These are phyloP conservation scores for Phania funesta DNA, from an alignment of 2,888 invertebrate genomes.

Conservation along the genomic window DNA sequence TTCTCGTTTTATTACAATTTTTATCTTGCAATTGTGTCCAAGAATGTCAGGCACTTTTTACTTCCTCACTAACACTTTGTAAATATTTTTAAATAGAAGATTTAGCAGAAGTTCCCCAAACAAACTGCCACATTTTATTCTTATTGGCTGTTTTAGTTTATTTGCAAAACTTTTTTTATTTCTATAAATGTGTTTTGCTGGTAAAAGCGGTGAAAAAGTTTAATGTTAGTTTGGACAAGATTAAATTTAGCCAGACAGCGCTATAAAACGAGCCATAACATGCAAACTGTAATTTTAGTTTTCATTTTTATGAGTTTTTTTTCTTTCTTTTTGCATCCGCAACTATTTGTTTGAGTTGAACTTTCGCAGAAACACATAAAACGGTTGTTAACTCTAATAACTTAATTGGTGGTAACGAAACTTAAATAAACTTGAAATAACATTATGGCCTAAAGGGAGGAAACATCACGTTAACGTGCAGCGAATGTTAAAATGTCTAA, in stretches of 20 bases:
- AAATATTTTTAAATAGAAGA: too few relatives aligned
- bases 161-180: background rate
- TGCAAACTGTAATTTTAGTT: slow-evolving; percentile 38
- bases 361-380: slow-evolving; percentile 41
- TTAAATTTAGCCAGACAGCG: slow-evolving; percentile 44
- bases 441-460: slow-evolving; percentile 50
- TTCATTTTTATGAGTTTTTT: background rate
- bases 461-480: slow-evolving; percentile 60
- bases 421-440: slow-evolving; percentile 58
- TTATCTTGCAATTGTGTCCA: too few relatives aligned
- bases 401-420: slow-evolving; percentile 63
- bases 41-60: too few relatives aligned
- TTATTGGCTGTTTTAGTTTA: too few relatives aligned
- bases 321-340: background rate
- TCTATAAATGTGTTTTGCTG: background rate
- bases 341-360: background rate
- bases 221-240: slow-evolving; percentile 55
- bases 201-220: slow-evolving; percentile 9
- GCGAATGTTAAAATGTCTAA: slow-evolving; percentile 30
- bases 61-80: too few relatives aligned
- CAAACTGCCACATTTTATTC: too few relatives aligned
- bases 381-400: slow-evolving; percentile 61
- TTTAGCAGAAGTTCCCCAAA: too few relatives aligned
- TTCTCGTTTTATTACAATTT: too few relatives aligned
- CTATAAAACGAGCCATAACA: slow-evolving; percentile 40